phyloP scores from a whole-genome alignment of 2,888 invertebrate species.

The Argyresthia albistria region DNA sequence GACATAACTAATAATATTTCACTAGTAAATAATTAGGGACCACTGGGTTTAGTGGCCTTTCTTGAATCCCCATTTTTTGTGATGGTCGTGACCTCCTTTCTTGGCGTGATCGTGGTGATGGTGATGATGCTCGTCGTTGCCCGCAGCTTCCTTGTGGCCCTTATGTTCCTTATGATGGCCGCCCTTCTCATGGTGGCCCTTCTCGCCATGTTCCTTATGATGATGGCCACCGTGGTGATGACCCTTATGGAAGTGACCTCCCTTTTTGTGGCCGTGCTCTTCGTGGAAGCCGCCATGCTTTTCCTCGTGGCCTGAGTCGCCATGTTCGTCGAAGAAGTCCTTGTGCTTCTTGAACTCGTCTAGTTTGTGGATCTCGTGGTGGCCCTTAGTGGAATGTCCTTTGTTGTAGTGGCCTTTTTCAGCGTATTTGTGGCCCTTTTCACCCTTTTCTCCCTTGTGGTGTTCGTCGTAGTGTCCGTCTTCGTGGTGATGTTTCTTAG shows the following conservation, averaged over 20 bases:
- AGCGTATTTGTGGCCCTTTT: conserved; percentile 76
- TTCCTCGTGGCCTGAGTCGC: conserved; percentile 85
- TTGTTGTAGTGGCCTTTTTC: conserved; percentile 85
- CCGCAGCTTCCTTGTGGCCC: conserved; percentile 84
- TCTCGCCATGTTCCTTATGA: conserved; percentile 84
- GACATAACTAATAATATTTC: no score
- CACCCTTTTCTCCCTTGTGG: conserved; percentile 77
- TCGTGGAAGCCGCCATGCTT: conserved; percentile 87
- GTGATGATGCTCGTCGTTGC: conserved; percentile 82
- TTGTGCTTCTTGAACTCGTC: conserved; percentile 91
- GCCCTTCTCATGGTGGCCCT: conserved; percentile 85
- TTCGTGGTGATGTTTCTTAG: conserved; percentile 75
- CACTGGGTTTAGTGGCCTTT: conserved; percentile 47
- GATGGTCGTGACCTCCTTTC: conserved; percentile 85
- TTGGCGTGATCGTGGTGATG: conserved; percentile 83
- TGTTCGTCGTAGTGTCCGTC: conserved; percentile 77
- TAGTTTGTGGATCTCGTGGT: conserved; percentile 87
- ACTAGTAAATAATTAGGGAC: no score
- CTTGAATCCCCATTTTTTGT: conserved; percentile 83
- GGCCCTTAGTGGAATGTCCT: conserved; percentile 89
- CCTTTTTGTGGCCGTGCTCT: conserved; percentile 86
- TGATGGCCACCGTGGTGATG: conserved; percentile 84
- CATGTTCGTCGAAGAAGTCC: conserved; percentile 89
- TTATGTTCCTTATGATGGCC: conserved; percentile 84
- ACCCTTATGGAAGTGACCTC: conserved; percentile 86